Conservation (phyloP, 2,113 vertebrate genomes). For the Pollachius pollachius region DNA sequence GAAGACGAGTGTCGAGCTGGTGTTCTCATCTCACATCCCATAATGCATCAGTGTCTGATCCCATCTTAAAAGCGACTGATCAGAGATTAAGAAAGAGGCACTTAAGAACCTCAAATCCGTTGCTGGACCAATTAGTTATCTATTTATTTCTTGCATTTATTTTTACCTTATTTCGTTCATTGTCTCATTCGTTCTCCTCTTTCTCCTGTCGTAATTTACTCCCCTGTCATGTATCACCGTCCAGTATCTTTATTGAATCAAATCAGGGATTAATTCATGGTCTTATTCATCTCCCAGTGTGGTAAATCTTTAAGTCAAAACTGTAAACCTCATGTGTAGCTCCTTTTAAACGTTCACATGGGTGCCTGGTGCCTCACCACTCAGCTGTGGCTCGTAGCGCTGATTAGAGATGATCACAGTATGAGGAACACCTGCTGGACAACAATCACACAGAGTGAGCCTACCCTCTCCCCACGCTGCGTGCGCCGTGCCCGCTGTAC, state of each 20-base stretch:
- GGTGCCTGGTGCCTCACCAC: conserved; percentile 21
- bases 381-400: conserved; percentile 43
- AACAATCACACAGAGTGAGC: conserved; percentile 29
- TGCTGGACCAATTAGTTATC: conserved; percentile 54
- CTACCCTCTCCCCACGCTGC: not conserved
- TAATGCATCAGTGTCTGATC: conserved; percentile 61
- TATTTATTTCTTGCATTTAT: conserved; percentile 34
- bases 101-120: conserved; percentile 61
- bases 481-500: too few species aligned
- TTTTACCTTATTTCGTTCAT: not conserved
- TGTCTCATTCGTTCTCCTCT: conserved; percentile 23
- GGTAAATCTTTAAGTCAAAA: conserved; percentile 52
- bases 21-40: conserved; percentile 44
- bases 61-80: conserved; percentile 65
- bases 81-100: conserved; percentile 53
- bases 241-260: conserved; percentile 33
- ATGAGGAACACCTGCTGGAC: conserved; percentile 49
- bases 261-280: conserved; percentile 62
- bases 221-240: too few species aligned
- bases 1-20: conserved; percentile 36
- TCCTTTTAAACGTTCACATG: conserved; percentile 65
- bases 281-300: conserved; percentile 57
- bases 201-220: not conserved
- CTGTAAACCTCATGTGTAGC: conserved; percentile 52
- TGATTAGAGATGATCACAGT: conserved; percentile 56